phyloP scores from a whole-genome alignment of 2,113 vertebrate genomes.

The Puma concolor region DNA sequence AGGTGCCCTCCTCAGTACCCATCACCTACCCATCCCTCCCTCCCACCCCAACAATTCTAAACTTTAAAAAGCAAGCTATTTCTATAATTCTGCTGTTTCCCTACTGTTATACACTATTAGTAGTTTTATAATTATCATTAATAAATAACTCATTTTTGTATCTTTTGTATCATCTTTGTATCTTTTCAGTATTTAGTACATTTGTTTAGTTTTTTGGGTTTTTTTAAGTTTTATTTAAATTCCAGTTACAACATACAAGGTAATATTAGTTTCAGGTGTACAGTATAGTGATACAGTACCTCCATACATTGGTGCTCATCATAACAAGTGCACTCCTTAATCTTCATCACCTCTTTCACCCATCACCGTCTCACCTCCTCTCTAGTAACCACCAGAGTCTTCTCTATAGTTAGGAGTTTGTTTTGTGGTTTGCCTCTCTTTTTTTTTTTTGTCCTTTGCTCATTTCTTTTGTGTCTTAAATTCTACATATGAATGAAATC shows the following conservation, averaged over 20 bases:
- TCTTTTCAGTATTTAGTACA: constrained; percentile 8
- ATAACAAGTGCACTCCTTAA: neutral
- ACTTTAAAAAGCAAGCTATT: neutral
- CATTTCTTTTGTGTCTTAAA: neutral
- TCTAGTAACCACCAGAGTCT: neutral
- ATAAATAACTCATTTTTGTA: neutral
- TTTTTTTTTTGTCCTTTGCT: neutral
- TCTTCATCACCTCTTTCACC: neutral
- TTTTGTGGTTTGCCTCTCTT: neutral
- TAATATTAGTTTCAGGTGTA: neutral
- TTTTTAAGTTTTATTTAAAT: neutral
- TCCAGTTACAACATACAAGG: neutral
- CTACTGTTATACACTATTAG: neutral
- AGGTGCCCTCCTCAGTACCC: no score
- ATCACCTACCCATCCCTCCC: no score
- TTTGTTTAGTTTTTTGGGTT: neutral
- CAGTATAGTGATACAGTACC: neutral
- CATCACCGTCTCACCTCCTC: neutral
- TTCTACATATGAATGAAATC: neutral
- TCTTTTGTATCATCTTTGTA: constrained; percentile 6
- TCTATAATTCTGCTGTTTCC: neutral
- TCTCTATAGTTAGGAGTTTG: neutral
- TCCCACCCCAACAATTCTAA: neutral
- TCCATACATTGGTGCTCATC: neutral
- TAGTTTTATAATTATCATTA: constrained; percentile 45